Evolutionary conservation across 2,888 invertebrate species (phyloP), one percentile per base, ranked within the genome.

Genomic region (Hydropsyche betteni): DNA sequence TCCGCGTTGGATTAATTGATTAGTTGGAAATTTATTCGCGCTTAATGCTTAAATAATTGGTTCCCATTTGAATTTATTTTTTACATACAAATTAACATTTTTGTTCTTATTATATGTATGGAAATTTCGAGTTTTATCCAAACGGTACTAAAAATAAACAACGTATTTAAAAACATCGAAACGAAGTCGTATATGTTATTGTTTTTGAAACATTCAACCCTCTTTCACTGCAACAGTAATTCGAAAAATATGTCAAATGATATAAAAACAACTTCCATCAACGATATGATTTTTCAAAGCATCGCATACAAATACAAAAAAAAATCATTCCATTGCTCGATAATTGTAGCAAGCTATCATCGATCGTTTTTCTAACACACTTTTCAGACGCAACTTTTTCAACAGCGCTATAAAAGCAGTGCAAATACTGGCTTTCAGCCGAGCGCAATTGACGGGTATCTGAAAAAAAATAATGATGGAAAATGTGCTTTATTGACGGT

Each of bases 1-100:
- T 24, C 14, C 16, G n/a, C 14, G 14, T 24, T 5, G 14, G 24
- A 24, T 24, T 58, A 58, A 58, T 58, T 58, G 58, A 58, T 58
- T 58, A 58, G 58, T 58, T 14, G 24, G 58, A 24, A 58, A 58
- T 58, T 58, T 58, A 58, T 58, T 58, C 58, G 58, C 16, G 58
- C 24, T 14, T 24, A 58, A 58, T 58, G 58, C 58, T 58, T 58
- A 58, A 58, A 58, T 58, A 58, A 58, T 58, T 58, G 58, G 24
- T 16, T 44, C 44, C 44, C 44, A 44, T 44, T 24, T 58, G 58
- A 58, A 58, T 58, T 58, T 24, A 53, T n/a, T 24, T 58, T 58
- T 58, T 8, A 44, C 58, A 8, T 58, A 24, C 16, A 58, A 58
- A 58, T 58, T 58, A 24, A 58, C 58, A 58, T 58, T 24, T 58